Percentiles rank a stretch among this genome's conserved stretches.
These are phyloP conservation scores for Myodes glareolus DNA, from an alignment of 2,113 vertebrate genomes.

Conservation along the genomic window DNA sequence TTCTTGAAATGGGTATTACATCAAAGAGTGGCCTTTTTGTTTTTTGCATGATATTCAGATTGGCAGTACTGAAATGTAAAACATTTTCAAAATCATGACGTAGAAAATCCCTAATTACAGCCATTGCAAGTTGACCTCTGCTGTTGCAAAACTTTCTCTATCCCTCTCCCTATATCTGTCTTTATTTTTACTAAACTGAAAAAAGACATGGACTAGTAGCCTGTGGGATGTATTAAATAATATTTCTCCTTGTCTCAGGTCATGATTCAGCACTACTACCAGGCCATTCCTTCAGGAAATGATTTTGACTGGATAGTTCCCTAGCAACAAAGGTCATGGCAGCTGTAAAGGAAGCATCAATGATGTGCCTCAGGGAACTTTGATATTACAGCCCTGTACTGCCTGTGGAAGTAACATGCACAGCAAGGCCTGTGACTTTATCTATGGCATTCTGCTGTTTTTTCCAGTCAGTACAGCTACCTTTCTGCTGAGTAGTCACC, in stretches of 20 bases:
- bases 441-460: not conserved
- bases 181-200: conserved; percentile 22
- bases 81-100: not conserved
- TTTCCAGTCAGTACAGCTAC: conserved; percentile 34
- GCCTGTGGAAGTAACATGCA: not conserved
- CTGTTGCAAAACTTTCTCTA: not conserved
- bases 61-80: not conserved
- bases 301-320: not conserved
- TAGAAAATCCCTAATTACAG: not conserved
- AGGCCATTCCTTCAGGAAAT: not conserved
- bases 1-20: not conserved
- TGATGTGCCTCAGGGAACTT: not conserved
- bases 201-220: not conserved
- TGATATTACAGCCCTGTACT: not conserved
- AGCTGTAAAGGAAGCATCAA: not conserved
- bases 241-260: not conserved
- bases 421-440: conserved; percentile 13
- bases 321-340: conserved; percentile 39
- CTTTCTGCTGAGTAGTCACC: conserved; percentile 4
- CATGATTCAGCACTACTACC: not conserved
- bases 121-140: not conserved
- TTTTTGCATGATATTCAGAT: not conserved
- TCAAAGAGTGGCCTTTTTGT: not conserved
- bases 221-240: not conserved
- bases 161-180: not conserved